Base-by-base conservation (phyloP, 2,888 invertebrate species). In the Linyphia triangularis region DNA sequence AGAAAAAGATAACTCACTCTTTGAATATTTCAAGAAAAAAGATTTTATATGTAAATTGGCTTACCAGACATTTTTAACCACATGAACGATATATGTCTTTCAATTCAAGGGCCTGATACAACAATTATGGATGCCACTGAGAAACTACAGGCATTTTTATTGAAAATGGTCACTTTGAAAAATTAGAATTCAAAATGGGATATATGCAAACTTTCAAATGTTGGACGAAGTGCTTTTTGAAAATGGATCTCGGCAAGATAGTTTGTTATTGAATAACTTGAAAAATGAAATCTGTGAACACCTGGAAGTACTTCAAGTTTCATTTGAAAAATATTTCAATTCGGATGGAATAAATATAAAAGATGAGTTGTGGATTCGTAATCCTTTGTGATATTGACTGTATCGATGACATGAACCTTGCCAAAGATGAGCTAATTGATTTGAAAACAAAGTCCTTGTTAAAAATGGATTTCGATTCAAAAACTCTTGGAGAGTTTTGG, bases 41-140 rank as follows among this genome's bases (percentile, higher is more conserved):
- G n/a, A n/a, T n/a, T n/a, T n/a, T n/a, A n/a, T n/a, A n/a, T n/a
- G n/a, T n/a, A n/a, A n/a, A n/a, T n/a, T n/a, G n/a, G n/a, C n/a
- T n/a, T n/a, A n/a, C n/a, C 82, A 82, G 72, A 82, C 72, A 82
- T 82, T 82, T 82, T 82, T 73, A 82, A 82, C 82, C 82, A 82
- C 82, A 82, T 82, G 82, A 82, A 82, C 82, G 63, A 72, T 82
- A 82, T 82, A 63, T 63, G 43, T 82, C 72, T 82, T 82, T 72
- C 72, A 81, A 81, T 81, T 81, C 81, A 81, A 70, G 81, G 81
- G 70, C 70, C 81, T 81, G 81, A 81, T 81, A 81, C 81, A 81
- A 81, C 81, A 81, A 81, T 70, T 70, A 81, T 81, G 81, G 79
- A 79, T 79, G 79, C 78, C 78, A 78, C 43, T 65, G 78, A 78